Conservation (phyloP, 2,113 vertebrate species). For the Dolichotis patagonum region DNA sequence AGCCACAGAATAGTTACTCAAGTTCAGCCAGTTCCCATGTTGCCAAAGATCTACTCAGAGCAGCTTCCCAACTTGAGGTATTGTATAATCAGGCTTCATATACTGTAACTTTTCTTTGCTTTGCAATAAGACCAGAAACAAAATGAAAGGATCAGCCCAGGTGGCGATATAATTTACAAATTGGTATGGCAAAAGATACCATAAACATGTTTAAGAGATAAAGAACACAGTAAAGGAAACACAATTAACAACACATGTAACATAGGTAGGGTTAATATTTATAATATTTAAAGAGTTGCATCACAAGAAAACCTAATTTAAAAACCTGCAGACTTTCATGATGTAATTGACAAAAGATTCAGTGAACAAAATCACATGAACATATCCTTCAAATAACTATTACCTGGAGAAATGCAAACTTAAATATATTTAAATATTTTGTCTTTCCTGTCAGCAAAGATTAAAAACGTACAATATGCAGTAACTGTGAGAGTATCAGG, state of each 20-base stretch:
- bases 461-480: neutral
- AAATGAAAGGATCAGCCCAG: neutral
- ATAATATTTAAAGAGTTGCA: neutral
- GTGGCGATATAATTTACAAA: neutral
- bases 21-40: neutral
- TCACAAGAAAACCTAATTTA: neutral
- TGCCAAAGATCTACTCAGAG: neutral
- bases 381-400: neutral
- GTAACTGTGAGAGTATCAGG: neutral
- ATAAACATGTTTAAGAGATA: neutral
- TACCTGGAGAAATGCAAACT: neutral
- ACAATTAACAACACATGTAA: neutral
- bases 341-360: neutral
- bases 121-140: neutral
- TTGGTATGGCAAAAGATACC: neutral
- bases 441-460: neutral
- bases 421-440: neutral
- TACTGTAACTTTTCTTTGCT: neutral
- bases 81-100: neutral
- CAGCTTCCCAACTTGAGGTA: neutral
- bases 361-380: neutral
- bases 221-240: neutral
- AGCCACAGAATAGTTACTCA: conserved; percentile 55
- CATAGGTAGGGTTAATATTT: neutral
- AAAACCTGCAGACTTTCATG: neutral